Percentiles rank a stretch among this genome's conserved stretches.
phyloP scores from a whole-genome alignment of 2,113 vertebrate genomes.

The Colaptes auratus region DNA sequence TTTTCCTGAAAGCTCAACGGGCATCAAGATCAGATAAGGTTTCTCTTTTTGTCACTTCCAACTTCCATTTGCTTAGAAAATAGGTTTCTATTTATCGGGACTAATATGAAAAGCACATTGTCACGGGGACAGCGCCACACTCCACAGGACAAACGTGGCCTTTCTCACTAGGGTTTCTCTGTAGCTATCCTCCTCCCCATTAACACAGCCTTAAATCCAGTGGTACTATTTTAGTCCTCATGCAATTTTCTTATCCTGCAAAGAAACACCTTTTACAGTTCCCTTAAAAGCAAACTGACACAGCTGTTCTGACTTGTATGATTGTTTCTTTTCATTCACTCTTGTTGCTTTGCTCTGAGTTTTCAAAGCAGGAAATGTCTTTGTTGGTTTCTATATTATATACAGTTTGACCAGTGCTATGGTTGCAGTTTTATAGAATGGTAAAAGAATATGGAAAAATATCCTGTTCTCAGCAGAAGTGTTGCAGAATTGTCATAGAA shows the following conservation, averaged over 20 bases:
- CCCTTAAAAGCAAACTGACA: constrained; percentile 43
- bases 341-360: background rate
- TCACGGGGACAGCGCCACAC: background rate
- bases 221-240: constrained; percentile 26
- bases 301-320: background rate
- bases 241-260: constrained; percentile 52
- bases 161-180: constrained; percentile 25
- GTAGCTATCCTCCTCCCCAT: background rate
- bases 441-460: background rate
- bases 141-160: constrained; percentile 29
- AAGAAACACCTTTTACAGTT: constrained; percentile 44
- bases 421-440: background rate
- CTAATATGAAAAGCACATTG: constrained; percentile 27
- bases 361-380: background rate
- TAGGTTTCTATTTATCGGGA: constrained; percentile 50
- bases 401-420: background rate
- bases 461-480: background rate
- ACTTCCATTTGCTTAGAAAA: constrained; percentile 57
- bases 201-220: constrained; percentile 49
- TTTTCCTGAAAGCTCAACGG: constrained; percentile 53
- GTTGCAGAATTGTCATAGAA: background rate
- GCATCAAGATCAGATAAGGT: background rate
- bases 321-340: background rate
- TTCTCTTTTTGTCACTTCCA: constrained; percentile 9
- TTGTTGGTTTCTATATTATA: background rate